Evolutionary conservation across 2,888 invertebrate species (phyloP).

Genomic region (Scaptomyza tumidula): DNA sequence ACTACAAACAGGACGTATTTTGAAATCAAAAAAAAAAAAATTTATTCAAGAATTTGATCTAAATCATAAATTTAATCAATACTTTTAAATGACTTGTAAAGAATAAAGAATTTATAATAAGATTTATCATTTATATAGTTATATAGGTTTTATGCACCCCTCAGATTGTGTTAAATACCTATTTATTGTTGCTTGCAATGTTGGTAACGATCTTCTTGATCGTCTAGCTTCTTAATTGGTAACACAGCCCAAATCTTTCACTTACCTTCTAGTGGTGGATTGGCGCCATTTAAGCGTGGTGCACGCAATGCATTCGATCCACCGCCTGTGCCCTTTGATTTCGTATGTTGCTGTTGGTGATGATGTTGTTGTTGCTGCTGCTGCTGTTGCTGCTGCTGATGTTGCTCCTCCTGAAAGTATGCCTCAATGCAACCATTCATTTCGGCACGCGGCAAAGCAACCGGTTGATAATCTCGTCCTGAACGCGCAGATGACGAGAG

Average conservation of each 20-base stretch:
- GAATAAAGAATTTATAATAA: no score
- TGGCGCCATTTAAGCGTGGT: conserved; percentile 81
- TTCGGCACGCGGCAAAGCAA: conserved; percentile 88
- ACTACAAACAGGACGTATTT: neutral
- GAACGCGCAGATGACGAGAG: conserved; percentile 32
- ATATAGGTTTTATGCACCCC: neutral
- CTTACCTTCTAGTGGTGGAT: conserved; percentile 84
- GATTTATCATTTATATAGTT: no score
- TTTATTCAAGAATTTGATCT: no score
- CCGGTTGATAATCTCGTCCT: conserved; percentile 80
- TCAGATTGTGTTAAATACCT: neutral
- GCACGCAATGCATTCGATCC: conserved; percentile 62
- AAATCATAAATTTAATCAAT: no score
- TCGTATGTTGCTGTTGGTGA: conserved; percentile 83
- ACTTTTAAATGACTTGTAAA: no score
- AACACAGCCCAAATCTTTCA: neutral
- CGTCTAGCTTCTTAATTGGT: neutral
- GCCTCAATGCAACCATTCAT: conserved; percentile 90
- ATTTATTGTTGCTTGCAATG: neutral
- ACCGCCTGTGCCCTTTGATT: conserved; percentile 63
- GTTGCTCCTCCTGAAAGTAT: conserved; percentile 89
- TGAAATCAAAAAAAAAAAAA: no score
- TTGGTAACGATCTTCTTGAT: neutral
- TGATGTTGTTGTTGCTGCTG: conserved; percentile 84
- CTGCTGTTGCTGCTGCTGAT: conserved; percentile 88